Evolutionary conservation across 2,888 invertebrate species (phyloP), one percentile per base, ranked within the genome.

Genomic region (Melikaiella ostensackeni): DNA sequence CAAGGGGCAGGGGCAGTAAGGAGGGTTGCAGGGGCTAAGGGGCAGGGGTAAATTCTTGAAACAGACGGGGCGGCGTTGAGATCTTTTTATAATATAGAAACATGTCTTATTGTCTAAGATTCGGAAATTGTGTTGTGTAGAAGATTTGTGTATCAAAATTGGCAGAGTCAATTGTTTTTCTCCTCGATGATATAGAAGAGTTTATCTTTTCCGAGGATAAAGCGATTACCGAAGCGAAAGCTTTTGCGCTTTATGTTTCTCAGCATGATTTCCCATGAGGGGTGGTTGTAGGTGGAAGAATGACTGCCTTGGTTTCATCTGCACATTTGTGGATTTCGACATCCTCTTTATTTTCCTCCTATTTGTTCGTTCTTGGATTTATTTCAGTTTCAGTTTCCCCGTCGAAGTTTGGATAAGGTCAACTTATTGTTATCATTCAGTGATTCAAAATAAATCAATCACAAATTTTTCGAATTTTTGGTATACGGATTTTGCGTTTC

Each of bases 261-360:
- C 46, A 30, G 27, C 30, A 70, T 70, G 66, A 70, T 70, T 70
- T 70, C 66, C 66, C 66, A 70, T n/a, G 66, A 70, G 66, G 46
- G 46, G 21, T 24, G 8, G 19, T 16, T 30, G 9, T 27, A 30
- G 27, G 19, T 64, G 13, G 30, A 42, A 38, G 5, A 64, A 64
- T 42, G 64, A 42, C 64, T 46, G 27, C 46, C 66, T 46, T 70
- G 46, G 19, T 70, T 70, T 50, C 66, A 50, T 70, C 46, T 50
- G 42, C 66, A 70, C 66, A 70, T 70, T 70, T 50, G 42, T 27
- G 46, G 66, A 70, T 70, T 70, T 70, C 30, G 66, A 27, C 27
- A 27, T 27, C 46, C 42, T 46, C 19, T 46, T 27, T 27, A n/a
- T 27, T 8, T 19, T 66, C 2, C 19, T 24, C 24, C 24, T 57